Evolutionary conservation across 1,140 invertebrate species (phyloP).

Genomic region (Nylanderia fulva): DNA sequence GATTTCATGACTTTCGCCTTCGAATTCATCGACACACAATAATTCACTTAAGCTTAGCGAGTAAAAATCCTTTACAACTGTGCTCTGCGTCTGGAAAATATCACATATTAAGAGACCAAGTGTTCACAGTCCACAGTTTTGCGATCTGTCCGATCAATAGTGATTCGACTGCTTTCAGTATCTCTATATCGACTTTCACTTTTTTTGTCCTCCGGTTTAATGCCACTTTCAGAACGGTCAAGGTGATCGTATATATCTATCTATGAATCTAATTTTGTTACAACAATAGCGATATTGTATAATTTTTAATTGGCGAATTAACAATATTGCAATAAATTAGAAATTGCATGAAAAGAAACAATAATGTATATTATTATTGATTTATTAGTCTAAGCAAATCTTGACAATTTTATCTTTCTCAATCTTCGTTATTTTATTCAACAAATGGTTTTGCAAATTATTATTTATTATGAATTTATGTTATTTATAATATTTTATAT

Average conservation of each 20-base stretch:
- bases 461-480: neutral
- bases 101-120: neutral
- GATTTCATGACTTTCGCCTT: neutral
- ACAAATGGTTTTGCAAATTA: neutral
- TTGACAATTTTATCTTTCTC: neutral
- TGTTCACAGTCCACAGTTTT: too few species aligned
- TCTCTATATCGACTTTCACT: conserved; percentile 18
- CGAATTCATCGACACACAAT: neutral
- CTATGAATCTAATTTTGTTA: neutral
- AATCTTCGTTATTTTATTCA: neutral
- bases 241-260: neutral
- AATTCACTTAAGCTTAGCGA: neutral
- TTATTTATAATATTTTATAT: too few species aligned
- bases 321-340: neutral
- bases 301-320: neutral
- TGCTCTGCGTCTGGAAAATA: neutral
- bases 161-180: neutral
- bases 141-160: neutral
- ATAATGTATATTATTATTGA: neutral
- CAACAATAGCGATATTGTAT: neutral
- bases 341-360: neutral
- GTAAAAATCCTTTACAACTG: neutral
- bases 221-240: neutral
- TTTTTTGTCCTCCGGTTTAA: neutral
- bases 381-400: neutral